Percentiles rank a stretch among this genome's conserved stretches.
Evolutionary conservation across 2,113 vertebrate species (phyloP).

Genomic region (Coracopsis vasa): DNA sequence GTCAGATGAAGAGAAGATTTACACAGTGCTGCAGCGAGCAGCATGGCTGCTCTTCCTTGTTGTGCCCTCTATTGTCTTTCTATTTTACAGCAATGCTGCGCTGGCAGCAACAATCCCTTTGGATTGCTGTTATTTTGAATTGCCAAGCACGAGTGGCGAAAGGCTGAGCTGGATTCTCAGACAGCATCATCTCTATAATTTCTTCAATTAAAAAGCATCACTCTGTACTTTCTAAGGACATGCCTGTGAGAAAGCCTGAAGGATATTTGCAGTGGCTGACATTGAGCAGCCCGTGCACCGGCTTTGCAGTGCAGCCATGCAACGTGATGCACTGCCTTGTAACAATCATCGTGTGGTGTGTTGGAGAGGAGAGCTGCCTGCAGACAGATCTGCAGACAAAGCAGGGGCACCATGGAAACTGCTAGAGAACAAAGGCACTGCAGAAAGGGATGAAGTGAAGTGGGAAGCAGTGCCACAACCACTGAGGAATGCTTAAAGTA

Average conservation of each 20-base stretch:
- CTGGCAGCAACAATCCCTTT: not conserved
- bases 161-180: not conserved
- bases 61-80: not conserved
- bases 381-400: constrained; percentile 18
- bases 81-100: not conserved
- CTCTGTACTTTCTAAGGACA: rapidly evolving
- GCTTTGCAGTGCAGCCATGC: not conserved
- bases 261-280: not conserved
- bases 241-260: not conserved
- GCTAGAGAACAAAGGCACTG: not conserved
- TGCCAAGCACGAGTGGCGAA: rapidly evolving
- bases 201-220: not conserved
- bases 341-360: not conserved
- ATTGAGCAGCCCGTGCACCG: not conserved
- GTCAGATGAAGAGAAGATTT: not conserved
- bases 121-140: not conserved
- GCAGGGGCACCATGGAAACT: constrained; percentile 42
- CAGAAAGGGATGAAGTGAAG: not conserved
- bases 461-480: not conserved
- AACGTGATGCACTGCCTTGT: not conserved
- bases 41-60: not conserved
- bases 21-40: not conserved
- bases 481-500: not conserved
- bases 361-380: not conserved
- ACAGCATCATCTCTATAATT: rapidly evolving